Evolutionary conservation across 2,113 vertebrate species (phyloP).

Genomic region (Microtus pennsylvanicus): DNA sequence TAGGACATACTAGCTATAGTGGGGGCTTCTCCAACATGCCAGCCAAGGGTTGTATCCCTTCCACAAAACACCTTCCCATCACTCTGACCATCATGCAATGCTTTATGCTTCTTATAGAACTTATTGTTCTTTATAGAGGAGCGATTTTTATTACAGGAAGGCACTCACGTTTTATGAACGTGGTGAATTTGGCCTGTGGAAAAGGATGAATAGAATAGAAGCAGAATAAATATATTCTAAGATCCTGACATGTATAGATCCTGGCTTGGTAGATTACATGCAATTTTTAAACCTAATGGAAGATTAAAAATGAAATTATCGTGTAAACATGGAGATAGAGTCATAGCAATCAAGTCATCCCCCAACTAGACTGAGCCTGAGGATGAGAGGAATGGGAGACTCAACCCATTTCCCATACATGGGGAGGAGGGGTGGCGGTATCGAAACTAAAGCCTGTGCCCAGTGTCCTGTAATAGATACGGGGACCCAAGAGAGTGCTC

Average conservation of each 20-base stretch:
- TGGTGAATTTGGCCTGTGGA: neutral
- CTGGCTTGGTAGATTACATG: neutral
- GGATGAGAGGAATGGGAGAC: neutral
- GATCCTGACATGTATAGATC: neutral
- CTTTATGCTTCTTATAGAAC: neutral
- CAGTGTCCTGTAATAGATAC: neutral
- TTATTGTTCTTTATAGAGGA: neutral
- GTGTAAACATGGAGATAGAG: neutral
- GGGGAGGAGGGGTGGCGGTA: neutral
- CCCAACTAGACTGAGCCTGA: neutral
- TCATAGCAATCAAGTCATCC: neutral
- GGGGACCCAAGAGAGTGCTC: neutral
- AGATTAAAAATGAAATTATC: neutral
- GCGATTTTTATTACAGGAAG: neutral
- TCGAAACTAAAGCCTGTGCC: too few relatives aligned
- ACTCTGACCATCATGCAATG: neutral
- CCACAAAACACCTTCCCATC: too few relatives aligned
- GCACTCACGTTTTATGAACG: neutral
- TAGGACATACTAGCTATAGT: neutral
- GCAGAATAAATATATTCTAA: neutral
- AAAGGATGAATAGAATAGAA: neutral
- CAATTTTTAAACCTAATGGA: neutral
- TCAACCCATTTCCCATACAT: neutral
- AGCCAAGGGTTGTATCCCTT: neutral
- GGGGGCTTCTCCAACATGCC: neutral